Evolutionary conservation across 2,797 vertebrate species (phyloP).

Genomic region (Mus minutoides): DNA sequence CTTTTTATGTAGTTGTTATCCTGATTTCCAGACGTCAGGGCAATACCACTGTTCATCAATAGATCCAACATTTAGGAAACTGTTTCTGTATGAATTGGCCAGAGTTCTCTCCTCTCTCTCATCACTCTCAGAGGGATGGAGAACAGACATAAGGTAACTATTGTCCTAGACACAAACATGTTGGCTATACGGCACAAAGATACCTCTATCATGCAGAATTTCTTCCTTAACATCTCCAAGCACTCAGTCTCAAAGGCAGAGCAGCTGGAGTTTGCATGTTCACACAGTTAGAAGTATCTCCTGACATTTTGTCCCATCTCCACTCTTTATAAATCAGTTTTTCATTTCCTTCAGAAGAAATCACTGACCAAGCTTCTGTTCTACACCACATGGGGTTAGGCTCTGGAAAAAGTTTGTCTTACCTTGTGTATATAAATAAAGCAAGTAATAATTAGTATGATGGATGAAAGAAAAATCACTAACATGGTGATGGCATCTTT

Average conservation of each 20-base stretch:
- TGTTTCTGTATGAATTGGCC: slow-evolving; percentile 14
- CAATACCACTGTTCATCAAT: slow-evolving; percentile 11
- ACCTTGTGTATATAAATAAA: slow-evolving; percentile 52
- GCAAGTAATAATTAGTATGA: slow-evolving; percentile 15
- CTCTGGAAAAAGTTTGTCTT: slow-evolving; percentile 33
- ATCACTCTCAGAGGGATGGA: background rate
- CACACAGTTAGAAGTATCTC: background rate
- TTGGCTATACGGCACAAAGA: background rate
- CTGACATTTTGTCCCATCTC: background rate
- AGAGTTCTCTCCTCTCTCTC: background rate
- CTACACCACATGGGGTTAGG: background rate
- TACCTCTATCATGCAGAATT: background rate
- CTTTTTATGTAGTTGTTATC: background rate
- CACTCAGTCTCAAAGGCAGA: slow-evolving; percentile 8
- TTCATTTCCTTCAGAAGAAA: slow-evolving; percentile 48
- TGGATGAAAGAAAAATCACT: slow-evolving; percentile 35
- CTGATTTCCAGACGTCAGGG: slow-evolving; percentile 33
- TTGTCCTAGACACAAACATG: slow-evolving; percentile 16
- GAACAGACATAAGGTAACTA: background rate
- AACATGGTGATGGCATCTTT: slow-evolving; percentile 1
- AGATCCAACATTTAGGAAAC: slow-evolving; percentile 27
- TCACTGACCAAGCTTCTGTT: background rate
- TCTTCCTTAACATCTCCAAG: background rate
- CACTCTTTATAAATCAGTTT: background rate
- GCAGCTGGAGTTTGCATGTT: background rate